Base-by-base conservation (phyloP, 2,888 invertebrate species). In the Tridacna gigas region DNA sequence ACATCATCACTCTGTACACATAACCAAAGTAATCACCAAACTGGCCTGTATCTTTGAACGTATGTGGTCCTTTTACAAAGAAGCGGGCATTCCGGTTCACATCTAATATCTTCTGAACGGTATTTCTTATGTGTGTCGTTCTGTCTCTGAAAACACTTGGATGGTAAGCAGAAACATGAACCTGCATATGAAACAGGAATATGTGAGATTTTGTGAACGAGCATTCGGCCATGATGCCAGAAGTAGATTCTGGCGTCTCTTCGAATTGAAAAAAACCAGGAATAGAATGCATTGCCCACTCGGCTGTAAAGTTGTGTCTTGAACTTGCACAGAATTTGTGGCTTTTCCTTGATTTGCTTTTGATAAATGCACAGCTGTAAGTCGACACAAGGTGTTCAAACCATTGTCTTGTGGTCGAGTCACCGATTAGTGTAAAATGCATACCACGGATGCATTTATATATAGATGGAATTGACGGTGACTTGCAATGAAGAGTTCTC, bases 21-120 rank as follows among this genome's bases (percentile, higher is more conserved):
- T 37, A 75, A 11, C 75, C 75, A 75, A 63, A 75, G 63, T 75
- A 75, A 60, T 75, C 75, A 15, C 63, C 22, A 12, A 76, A 47
- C n/a, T 51, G 25, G 13, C 20, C 20, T 12, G 4, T 20, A 69
- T 18, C 60, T 69, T n/a, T 15, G 20, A 66, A 66, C 9, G 76
- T 76, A 26, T 76, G 76, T 3, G 66, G 66, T 9, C 65, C 76
- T 76, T 76, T 76, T 9, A 76, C 22, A 5, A 63, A 28, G 5
- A 76, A 9, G 22, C 26, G 45, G 15, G 28, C 20, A 25, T 63
- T 5, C 65, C 48, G 65, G 51, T 76, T 66, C 12, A 13, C 65
- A 0, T 65, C 0, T 18, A 76, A 51, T 7, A 67, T 20, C 18
- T 5, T 37, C 11, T 67, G 18, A n/a, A 67, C n/a, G n/a, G 45